Conservation (phyloP, 2,113 vertebrate species). For the Amphilophus citrinellus region DNA sequence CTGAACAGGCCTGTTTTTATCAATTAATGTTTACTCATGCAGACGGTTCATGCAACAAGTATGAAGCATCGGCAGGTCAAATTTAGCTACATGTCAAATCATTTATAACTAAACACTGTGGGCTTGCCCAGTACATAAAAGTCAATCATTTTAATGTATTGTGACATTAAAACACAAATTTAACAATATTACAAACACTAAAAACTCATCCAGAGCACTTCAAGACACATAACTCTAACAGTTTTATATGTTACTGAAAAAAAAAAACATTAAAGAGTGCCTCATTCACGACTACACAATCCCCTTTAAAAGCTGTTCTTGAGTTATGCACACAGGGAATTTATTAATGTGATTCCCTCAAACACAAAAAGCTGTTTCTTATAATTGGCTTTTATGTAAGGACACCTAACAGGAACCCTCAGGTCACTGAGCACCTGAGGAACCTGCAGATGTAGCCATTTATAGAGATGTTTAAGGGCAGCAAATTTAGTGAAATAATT, state of each 20-base stretch:
- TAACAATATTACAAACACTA: background rate
- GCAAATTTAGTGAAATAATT: background rate
- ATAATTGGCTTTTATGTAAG: background rate
- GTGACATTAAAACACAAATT: background rate
- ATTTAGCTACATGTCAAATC: background rate
- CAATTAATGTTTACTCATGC: background rate
- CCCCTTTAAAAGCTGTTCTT: too few relatives aligned
- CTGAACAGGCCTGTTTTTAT: background rate
- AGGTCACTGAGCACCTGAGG: background rate
- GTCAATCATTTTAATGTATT: background rate
- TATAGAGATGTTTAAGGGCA: background rate
- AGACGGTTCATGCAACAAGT: background rate
- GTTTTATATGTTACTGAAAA: background rate
- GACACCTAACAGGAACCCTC: background rate
- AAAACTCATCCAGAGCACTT: background rate
- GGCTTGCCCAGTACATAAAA: background rate
- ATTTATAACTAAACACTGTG: background rate
- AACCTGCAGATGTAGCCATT: background rate
- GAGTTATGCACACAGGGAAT: too few relatives aligned
- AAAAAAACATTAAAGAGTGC: too few relatives aligned
- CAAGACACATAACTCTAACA: background rate
- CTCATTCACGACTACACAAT: too few relatives aligned
- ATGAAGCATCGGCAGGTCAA: background rate
- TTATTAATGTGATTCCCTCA: background rate
- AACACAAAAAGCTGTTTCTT: background rate